Percentiles rank a stretch among this genome's conserved stretches.
These are phyloP conservation scores for Sphinx pinastri DNA, from an alignment of 2,888 invertebrate genomes.

Conservation along the genomic window DNA sequence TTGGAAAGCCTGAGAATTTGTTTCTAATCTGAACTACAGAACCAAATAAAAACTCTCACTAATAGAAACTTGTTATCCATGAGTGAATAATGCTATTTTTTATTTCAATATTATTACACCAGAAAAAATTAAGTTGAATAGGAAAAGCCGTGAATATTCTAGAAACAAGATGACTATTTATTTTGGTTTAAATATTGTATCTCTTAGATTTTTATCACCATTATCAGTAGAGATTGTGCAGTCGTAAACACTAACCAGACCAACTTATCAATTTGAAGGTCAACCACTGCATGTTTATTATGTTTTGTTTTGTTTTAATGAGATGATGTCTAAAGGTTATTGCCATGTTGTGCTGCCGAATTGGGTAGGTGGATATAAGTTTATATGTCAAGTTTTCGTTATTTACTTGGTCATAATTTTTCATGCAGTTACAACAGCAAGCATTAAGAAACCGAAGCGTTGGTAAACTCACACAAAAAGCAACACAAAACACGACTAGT, in stretches of 20 bases:
- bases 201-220: conserved; percentile 2
- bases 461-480: conserved; percentile 48
- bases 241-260: conserved; percentile 1
- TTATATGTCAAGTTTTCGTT: conserved; percentile 3
- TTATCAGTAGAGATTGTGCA: conserved; percentile 5
- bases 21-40: no score
- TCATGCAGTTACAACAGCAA: conserved; percentile 5
- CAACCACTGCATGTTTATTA: neutral
- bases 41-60: no score
- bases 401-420: neutral
- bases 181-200: neutral
- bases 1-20: no score
- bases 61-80: no score
- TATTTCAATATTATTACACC: no score
- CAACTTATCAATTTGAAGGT: conserved; percentile 20
- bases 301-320: neutral
- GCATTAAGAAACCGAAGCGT: conserved; percentile 39
- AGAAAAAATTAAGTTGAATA: no score
- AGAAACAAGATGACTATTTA: neutral
- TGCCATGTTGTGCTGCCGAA: neutral
- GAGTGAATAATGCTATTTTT: no score
- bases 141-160: neutral
- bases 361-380: neutral
- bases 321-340: conserved; percentile 10
- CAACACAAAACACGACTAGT: conserved; percentile 49